Base-by-base conservation (phyloP, 2,797 vertebrate species). In the Cryptoprocta ferox region DNA sequence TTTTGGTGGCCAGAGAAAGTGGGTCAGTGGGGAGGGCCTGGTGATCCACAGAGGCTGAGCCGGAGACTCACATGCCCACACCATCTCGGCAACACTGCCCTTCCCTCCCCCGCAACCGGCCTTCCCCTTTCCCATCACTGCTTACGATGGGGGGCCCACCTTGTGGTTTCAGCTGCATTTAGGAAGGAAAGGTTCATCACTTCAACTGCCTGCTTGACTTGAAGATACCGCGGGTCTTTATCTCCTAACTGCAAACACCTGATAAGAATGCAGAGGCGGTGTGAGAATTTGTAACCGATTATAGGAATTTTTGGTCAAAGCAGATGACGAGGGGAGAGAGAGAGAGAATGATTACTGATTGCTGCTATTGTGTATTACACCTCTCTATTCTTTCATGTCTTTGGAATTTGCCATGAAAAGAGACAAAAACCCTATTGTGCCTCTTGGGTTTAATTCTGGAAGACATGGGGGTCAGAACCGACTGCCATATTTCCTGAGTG, bases 191-290 rank as follows among this genome's bases (percentile, higher is more conserved):
- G 80, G 80, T 12, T 80, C 61, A 63, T 63, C 84, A 45, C 19
- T 76, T 89, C 94, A 70, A 37, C 94, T 18, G 88, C 81, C 93
- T 30, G 66, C 89, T 66, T 53, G 79, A 85, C 68, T 0, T 86
- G 81, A 88, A 75, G 93, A 91, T 70, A 66, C 0, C 1, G 6
- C 42, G 81, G 61, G 28, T 90, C 88, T 83, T 91, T 80, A 83
- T 90, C 95, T 91, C 85, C n/a, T 59, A 65, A 28, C 90, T 96
- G 91, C 88, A 91, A 32, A 94, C 61, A 5, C 35, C 84, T 82
- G 89, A 61, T 89, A 95, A 89, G 87, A 89, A 83, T 2, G 37
- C 63, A 61, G 79, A 86, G 37, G 70, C 45, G 21, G n/a, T 37
- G 6, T 21, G 82, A 91, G 56, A 37, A 73, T 68, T 24, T 39